Percentiles rank a stretch among this genome's conserved stretches.
phyloP scores from a whole-genome alignment of 2,888 invertebrate species.

The Amaurobius ferox region DNA sequence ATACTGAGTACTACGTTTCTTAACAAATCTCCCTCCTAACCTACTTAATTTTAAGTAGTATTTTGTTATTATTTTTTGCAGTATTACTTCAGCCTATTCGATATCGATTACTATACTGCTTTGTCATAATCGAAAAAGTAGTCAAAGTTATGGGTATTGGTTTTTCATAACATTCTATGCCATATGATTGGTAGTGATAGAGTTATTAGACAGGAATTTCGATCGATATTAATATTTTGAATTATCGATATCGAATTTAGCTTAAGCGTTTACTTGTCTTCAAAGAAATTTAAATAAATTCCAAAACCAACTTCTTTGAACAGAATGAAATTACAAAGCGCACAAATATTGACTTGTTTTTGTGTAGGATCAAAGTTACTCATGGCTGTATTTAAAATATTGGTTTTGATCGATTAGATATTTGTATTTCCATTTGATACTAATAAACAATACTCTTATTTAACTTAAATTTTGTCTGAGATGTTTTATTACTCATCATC shows the following conservation, averaged over 20 bases:
- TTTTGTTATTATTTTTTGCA: not conserved
- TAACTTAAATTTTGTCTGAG: too few relatives aligned
- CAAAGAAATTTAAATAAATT: conserved; percentile 7
- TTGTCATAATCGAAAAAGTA: not conserved
- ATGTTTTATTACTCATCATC: too few relatives aligned
- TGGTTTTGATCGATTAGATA: too few relatives aligned
- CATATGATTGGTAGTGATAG: not conserved
- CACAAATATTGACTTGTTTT: too few relatives aligned
- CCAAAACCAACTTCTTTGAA: not conserved
- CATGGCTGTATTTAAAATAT: too few relatives aligned
- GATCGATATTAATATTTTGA: conserved; percentile 3
- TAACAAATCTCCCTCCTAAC: too few relatives aligned
- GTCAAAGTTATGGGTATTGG: conserved; percentile 11
- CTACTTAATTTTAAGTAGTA: not conserved
- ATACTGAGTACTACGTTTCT: too few relatives aligned
- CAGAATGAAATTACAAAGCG: too few relatives aligned
- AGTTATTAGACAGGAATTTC: conserved; percentile 7
- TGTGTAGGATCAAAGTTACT: too few relatives aligned
- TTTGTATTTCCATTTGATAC: too few relatives aligned
- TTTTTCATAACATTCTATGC: not conserved
- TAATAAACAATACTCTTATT: too few relatives aligned
- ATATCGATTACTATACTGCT: not conserved
- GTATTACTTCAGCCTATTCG: not conserved
- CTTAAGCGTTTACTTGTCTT: not conserved
- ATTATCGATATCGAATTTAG: conserved; percentile 12